These are phyloP conservation scores for Neoarius graeffei DNA, from an alignment of 2,113 vertebrate species.

Conservation along the genomic window DNA sequence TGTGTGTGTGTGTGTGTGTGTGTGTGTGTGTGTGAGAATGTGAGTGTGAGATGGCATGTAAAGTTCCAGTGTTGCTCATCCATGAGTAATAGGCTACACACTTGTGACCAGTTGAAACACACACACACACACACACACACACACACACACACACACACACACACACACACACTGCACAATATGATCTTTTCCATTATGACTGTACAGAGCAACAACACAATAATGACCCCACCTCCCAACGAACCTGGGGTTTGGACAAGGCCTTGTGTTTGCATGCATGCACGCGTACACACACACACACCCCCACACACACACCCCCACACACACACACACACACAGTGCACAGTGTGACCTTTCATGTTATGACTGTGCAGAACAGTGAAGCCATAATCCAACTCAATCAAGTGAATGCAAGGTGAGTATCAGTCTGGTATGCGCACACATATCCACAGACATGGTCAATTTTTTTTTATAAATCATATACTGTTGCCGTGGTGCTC, in stretches of 20 bases:
- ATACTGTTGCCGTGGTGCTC: background rate
- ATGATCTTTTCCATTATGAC: slow-evolving; percentile 48
- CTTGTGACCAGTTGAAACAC: slow-evolving; percentile 7
- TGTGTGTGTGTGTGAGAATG: slow-evolving; percentile 23
- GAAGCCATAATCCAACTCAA: background rate
- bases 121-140: slow-evolving; percentile 47
- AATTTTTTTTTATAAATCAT: background rate
- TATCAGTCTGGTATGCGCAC: background rate
- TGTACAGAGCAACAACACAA: slow-evolving; percentile 2
- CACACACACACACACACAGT: background rate
- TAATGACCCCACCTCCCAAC: slow-evolving; percentile 7
- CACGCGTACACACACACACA: background rate
- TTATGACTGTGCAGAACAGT: slow-evolving; percentile 44
- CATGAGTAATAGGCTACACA: slow-evolving; percentile 30
- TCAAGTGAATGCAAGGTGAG: background rate
- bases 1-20: slow-evolving; percentile 14
- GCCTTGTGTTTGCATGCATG: slow-evolving; percentile 2
- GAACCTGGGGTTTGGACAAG: slow-evolving; percentile 20
- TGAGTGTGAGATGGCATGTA: background rate
- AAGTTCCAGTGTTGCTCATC: slow-evolving; percentile 28
- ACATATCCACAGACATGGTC: background rate
- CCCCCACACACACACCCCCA: background rate
- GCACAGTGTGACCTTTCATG: slow-evolving; percentile 37
- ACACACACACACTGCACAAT: slow-evolving; percentile 40
- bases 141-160: slow-evolving; percentile 30